phyloP scores from a whole-genome alignment of 2,888 invertebrate genomes.

The Cacoxenus indagator region DNA sequence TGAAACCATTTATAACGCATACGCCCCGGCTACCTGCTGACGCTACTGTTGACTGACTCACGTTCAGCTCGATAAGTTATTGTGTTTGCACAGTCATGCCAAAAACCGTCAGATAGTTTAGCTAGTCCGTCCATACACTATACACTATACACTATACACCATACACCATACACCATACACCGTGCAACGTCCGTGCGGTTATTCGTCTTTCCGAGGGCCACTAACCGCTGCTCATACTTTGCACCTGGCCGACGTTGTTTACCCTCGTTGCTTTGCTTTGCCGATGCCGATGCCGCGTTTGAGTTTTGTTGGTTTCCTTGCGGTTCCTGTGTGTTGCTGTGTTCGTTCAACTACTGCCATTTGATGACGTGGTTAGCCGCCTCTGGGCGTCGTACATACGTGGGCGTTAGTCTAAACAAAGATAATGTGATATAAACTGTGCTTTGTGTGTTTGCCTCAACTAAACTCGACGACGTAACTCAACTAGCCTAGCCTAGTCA shows the following conservation, averaged over 20 bases:
- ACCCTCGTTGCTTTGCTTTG: background rate
- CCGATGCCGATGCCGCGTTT: too few relatives aligned
- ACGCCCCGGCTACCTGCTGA: background rate
- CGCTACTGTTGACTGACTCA: slow-evolving; percentile 51
- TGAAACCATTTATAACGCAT: background rate
- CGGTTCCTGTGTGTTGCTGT: background rate
- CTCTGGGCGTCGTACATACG: slow-evolving; percentile 27
- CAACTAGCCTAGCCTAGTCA: too few relatives aligned
- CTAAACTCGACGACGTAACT: too few relatives aligned
- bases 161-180: too few relatives aligned
- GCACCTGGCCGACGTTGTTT: background rate
- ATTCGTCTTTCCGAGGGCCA: background rate
- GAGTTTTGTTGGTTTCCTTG: background rate
- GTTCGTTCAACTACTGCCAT: slow-evolving; percentile 35
- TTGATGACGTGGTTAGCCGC: too few relatives aligned
- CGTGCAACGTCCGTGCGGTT: background rate
- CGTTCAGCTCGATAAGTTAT: slow-evolving; percentile 59
- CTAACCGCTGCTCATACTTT: background rate
- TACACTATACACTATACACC: too few relatives aligned
- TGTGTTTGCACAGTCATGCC: slow-evolving; percentile 60
- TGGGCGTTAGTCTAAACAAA: slow-evolving; percentile 59
- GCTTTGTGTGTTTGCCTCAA: slow-evolving; percentile 10
- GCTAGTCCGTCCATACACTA: too few relatives aligned
- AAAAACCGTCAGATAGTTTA: slow-evolving; percentile 29
- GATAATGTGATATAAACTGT: slow-evolving; percentile 67